Evolutionary conservation across 2,113 vertebrate genomes (phyloP).

Genomic region (Garra rufa): DNA sequence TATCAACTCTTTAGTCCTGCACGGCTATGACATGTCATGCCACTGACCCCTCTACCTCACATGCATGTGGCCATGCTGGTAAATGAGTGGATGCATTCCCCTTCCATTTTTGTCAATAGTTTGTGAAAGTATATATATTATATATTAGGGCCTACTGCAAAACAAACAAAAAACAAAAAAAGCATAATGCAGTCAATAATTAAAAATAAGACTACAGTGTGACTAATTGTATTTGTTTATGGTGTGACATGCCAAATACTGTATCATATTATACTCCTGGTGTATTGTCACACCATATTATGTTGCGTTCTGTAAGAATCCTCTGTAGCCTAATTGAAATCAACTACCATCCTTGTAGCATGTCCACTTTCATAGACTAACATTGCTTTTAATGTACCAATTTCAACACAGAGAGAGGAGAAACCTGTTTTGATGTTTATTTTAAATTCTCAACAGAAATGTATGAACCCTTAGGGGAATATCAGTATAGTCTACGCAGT

Average conservation of each 20-base stretch:
- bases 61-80: background rate
- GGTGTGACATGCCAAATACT: background rate
- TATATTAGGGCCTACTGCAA: background rate
- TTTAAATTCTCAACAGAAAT: background rate
- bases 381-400: background rate
- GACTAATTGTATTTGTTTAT: background rate
- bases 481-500: background rate
- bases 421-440: background rate
- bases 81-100: background rate
- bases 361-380: background rate
- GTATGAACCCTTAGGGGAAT: background rate
- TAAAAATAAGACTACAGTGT: background rate
- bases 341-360: background rate
- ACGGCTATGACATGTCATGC: conserved; percentile 38
- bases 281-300: conserved; percentile 1
- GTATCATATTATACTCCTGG: background rate
- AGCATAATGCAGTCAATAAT: background rate
- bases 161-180: background rate
- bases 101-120: background rate
- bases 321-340: conserved; percentile 4
- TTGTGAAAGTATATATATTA: background rate
- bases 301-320: background rate
- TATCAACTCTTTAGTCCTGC: conserved; percentile 26
- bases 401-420: background rate
- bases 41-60: conserved; percentile 22